phyloP scores from a whole-genome alignment of 2,113 vertebrate species.

The Cyanistes caeruleus region DNA sequence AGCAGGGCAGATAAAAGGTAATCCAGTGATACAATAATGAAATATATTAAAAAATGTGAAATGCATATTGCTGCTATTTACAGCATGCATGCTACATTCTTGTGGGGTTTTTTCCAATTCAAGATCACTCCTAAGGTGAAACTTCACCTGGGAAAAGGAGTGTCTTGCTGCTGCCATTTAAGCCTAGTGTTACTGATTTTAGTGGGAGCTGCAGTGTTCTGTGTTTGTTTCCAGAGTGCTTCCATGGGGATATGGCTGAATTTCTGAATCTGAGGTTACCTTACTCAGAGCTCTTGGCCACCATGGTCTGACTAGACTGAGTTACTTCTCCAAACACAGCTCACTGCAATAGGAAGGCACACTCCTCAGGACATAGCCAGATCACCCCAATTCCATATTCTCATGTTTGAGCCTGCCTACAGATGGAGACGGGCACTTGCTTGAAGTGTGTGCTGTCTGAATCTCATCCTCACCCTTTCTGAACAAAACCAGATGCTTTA shows the following conservation, averaged over 20 bases:
- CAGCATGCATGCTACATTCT: background rate
- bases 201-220: background rate
- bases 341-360: background rate
- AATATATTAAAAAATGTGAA: background rate
- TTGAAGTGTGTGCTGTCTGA: background rate
- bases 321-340: background rate
- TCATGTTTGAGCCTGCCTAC: background rate
- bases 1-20: background rate
- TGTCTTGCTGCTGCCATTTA: background rate
- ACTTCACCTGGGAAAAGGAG: background rate
- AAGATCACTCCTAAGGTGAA: background rate
- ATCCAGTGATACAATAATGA: background rate
- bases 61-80: background rate
- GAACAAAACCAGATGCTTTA: background rate
- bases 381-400: background rate
- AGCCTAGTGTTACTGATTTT: background rate
- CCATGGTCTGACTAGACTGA: background rate
- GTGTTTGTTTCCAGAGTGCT: background rate
- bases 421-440: background rate
- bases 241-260: background rate
- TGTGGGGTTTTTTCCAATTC: background rate
- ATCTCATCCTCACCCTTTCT: background rate
- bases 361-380: background rate
- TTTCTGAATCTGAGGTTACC: background rate
- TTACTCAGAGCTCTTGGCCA: background rate